A percentile compares a stretch with the other conserved stretches of the same genome.
Conservation (phyloP, 2,113 vertebrate species). For the Panthera tigris region DNA sequence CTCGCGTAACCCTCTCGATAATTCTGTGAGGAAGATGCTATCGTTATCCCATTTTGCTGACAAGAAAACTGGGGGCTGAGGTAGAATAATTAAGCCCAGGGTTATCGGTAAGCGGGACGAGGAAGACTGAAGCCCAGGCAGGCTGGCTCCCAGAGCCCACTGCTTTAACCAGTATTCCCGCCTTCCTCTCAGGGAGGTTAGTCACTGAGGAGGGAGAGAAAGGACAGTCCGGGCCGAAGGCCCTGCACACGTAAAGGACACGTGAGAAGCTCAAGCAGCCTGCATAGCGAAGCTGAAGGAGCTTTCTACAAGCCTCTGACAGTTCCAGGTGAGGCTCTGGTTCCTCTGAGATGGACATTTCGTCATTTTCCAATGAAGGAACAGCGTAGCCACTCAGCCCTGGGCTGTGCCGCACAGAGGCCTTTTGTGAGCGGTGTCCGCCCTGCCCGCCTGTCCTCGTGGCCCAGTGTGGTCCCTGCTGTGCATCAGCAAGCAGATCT, state of each 20-base stretch:
- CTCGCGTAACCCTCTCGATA: background rate
- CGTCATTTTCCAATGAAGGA: background rate
- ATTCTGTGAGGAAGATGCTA: background rate
- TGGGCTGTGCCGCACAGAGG: background rate
- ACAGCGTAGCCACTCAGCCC: background rate
- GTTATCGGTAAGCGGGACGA: background rate
- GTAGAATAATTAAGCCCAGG: too few species aligned
- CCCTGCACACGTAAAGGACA: background rate
- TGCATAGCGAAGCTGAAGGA: background rate
- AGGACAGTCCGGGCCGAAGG: background rate
- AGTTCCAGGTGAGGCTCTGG: background rate
- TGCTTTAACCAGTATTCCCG: background rate
- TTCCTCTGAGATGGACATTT: background rate
- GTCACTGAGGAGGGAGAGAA: background rate
- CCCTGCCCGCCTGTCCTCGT: background rate
- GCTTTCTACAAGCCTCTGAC: background rate
- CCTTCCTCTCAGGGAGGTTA: background rate
- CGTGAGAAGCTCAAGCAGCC: too few species aligned
- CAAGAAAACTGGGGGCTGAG: background rate
- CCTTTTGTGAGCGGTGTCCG: background rate
- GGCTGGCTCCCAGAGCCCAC: background rate
- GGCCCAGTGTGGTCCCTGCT: background rate
- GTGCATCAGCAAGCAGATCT: background rate
- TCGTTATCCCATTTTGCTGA: background rate
- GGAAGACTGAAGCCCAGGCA: background rate